Base-by-base conservation (phyloP, 2,113 vertebrate species). In the Eidolon helvum region DNA sequence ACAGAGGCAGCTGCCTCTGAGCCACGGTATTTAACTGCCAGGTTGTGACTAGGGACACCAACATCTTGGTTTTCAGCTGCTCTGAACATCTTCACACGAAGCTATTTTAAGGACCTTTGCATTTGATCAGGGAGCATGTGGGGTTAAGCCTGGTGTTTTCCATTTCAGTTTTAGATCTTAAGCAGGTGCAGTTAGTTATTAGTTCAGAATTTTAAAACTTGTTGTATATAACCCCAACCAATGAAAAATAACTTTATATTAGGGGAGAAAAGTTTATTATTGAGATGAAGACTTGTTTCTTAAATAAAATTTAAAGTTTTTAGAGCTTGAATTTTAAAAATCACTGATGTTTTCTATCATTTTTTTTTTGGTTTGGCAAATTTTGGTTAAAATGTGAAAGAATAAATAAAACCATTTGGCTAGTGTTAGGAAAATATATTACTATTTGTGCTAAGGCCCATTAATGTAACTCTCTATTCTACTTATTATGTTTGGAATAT, bases 51-150 rank as follows among this genome's bases (percentile, higher is more conserved):
- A 59, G 78, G 57, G 63, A 97, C 50, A 94, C 77, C 26, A 75
- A 28, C 78, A 74, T 65, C 93, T 71, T 89, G 66, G 90, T 82
- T 71, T 96, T 87, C 94, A 97, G 96, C 95, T 97, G 95, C 63
- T 95, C 48, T 59, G 71, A 80, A 86, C 85, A 92, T 88, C 80
- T 92, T 87, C 84, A 96, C 88, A 59, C 0, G 1, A 83, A 86
- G 77, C 91, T 98, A 98, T 97, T 98, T 97, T 97, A 94, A 75
- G 97, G 94, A 79, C n/a, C 5, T 79, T 79, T 95, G 92, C 88
- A 96, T 94, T 93, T 95, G 91, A 96, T 94, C 96, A 97, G 95
- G 86, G 97, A 91, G 95, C 96, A 96, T 87, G 85, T 84, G 96
- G 95, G 96, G 97, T 95, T 95, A 94, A 88, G 97, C 61, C 88